These are phyloP conservation scores for Artibeus jamaicensis DNA, from an alignment of 2,797 vertebrate genomes.

Conservation along the genomic window DNA sequence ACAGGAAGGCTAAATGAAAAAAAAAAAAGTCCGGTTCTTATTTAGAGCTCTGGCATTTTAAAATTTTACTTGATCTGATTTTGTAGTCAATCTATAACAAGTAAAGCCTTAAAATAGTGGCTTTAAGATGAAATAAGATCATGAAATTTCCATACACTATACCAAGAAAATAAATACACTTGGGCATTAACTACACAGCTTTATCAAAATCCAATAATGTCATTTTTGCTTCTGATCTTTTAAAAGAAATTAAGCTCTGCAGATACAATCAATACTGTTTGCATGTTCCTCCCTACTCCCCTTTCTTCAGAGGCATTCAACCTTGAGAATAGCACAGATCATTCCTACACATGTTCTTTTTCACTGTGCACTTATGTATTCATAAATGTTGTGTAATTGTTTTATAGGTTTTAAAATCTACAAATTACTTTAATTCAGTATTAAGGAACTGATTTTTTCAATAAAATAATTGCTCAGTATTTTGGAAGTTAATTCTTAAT, in stretches of 20 bases:
- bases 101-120: constrained; percentile 13
- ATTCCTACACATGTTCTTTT: not conserved
- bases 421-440: constrained; percentile 7
- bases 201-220: constrained; percentile 28
- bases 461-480: constrained; percentile 22
- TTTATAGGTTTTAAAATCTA: constrained; percentile 43
- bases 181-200: not conserved
- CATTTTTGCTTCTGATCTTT: not conserved
- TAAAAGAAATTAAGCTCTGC: constrained; percentile 12
- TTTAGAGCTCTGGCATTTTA: constrained; percentile 43
- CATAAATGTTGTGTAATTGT: not conserved
- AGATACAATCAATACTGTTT: not conserved
- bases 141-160: constrained; percentile 30
- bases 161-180: constrained; percentile 19
- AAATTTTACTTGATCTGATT: constrained; percentile 15
- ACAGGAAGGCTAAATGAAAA: constrained; percentile 36
- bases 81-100: constrained; percentile 2
- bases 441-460: constrained; percentile 37
- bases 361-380: not conserved
- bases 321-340: not conserved
- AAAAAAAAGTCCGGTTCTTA: not conserved
- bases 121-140: constrained; percentile 25
- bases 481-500: constrained; percentile 40
- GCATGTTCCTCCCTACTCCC: not conserved
- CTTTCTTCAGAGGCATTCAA: not conserved